Base-by-base conservation (phyloP, 2,797 vertebrate species). In the Gallinago solitaria region DNA sequence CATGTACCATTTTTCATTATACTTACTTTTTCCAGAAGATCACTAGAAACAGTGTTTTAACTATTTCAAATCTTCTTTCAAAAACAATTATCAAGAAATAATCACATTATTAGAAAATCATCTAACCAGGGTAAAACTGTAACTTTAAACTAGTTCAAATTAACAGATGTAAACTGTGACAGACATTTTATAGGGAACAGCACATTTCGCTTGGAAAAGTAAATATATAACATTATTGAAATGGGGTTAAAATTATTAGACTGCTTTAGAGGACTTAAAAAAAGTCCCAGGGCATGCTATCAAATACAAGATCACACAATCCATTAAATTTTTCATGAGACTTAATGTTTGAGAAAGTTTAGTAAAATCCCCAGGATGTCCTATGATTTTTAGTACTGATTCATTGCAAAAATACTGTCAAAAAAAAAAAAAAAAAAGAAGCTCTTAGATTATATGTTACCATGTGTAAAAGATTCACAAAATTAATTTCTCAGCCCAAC, bases 181-280 rank as follows among this genome's bases (percentile, higher is more conserved):
- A 61, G 79, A 63, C 25, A 28, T n/a, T 88, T 95, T 60, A 84
- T 39, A 47, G 32, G 18, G 18, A 93, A 63, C 45, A 76, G 73
- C 56, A 84, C 35, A 64, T 95, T 96, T 87, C 1, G 0, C 59
- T 77, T 82, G 70, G 63, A 93, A 96, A 96, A 93, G 59, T 90
- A 94, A 94, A 93, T 84, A 87, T 45, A 39, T 77, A 68, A 48
- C n/a, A 53, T 82, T 90, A 87, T 90, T 91, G 56, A 73, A 88
- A 68, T 21, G 9, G 59, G 56, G 20, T 87, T 87, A 80, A 90
- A 95, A 84, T 91, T 15, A 83, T 80, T 96, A 82, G 35, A 27
- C 30, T 67, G 60, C 56, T 87, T 33, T 59, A 93, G 85, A 47
- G 21, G 41, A 24, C 48, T 84, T 83, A 48, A 63, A 87, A 90